Evolutionary conservation across 2,113 vertebrate species (phyloP).

Genomic region (Riparia riparia): DNA sequence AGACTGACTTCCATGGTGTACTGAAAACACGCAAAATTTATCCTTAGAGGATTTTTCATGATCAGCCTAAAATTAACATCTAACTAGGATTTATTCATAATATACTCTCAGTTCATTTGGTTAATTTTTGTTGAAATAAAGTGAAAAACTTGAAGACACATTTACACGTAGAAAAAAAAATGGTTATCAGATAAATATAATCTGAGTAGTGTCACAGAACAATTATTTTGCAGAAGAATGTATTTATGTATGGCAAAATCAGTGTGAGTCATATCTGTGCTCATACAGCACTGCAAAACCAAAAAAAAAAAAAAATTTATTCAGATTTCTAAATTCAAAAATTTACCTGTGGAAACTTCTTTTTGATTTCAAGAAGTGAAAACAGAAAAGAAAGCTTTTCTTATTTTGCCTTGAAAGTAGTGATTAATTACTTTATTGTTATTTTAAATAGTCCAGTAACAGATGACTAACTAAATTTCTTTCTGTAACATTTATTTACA

Average conservation of each 20-base stretch:
- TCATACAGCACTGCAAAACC: background rate
- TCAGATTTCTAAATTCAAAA: background rate
- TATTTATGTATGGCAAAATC: background rate
- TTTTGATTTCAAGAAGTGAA: background rate
- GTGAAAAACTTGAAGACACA: background rate
- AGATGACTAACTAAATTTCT: background rate
- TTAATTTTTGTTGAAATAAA: conserved; percentile 43
- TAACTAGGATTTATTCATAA: background rate
- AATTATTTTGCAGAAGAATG: background rate
- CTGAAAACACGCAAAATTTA: background rate
- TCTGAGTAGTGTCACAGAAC: background rate
- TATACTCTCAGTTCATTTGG: background rate
- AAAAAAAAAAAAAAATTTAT: background rate
- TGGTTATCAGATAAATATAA: background rate
- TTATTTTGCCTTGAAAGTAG: background rate
- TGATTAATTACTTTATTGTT: background rate
- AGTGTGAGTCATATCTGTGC: background rate
- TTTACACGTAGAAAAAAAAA: background rate
- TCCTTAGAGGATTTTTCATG: background rate
- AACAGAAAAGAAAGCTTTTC: background rate
- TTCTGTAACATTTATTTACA: background rate
- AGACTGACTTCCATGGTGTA: background rate
- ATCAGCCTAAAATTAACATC: background rate
- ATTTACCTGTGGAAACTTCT: background rate
- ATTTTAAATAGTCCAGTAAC: background rate